A percentile compares a stretch with the other conserved stretches of the same genome.
These are phyloP conservation scores for Kryptopterus vitreolus DNA, from an alignment of 2,797 vertebrate genomes.

Conservation along the genomic window DNA sequence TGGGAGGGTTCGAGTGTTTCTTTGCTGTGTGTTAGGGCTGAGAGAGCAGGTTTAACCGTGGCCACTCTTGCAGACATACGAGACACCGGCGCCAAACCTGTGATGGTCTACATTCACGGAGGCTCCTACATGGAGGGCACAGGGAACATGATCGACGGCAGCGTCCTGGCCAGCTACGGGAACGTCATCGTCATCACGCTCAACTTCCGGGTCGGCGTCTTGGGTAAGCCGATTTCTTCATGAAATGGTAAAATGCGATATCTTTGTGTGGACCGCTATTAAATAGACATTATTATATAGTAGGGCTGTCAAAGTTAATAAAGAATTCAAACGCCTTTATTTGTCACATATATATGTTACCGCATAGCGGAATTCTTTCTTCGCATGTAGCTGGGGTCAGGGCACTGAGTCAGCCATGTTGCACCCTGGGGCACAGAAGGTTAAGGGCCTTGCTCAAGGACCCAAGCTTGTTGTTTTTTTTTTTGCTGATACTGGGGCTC, in stretches of 20 bases:
- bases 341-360: too few species aligned
- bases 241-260: not conserved
- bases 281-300: too few species aligned
- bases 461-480: too few species aligned
- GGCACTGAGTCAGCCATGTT: too few species aligned
- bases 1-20: constrained; percentile 73
- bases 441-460: too few species aligned
- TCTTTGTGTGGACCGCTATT: not conserved
- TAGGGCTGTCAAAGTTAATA: too few species aligned
- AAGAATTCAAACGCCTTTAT: too few species aligned
- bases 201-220: constrained; percentile 97
- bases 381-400: too few species aligned
- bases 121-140: constrained; percentile 99
- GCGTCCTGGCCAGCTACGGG: constrained; percentile 96
- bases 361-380: too few species aligned
- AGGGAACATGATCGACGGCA: constrained; percentile 98
- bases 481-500: too few species aligned
- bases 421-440: too few species aligned
- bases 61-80: constrained; percentile 95
- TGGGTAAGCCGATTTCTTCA: constrained; percentile 77
- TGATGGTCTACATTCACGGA: constrained; percentile 99
- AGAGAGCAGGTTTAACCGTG: constrained; percentile 79
- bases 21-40: constrained; percentile 55
- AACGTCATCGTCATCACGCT: constrained; percentile 99
- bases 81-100: constrained; percentile 97